Evolutionary conservation across 2,888 invertebrate genomes (phyloP).

Genomic region (Priocnemis perturbator): DNA sequence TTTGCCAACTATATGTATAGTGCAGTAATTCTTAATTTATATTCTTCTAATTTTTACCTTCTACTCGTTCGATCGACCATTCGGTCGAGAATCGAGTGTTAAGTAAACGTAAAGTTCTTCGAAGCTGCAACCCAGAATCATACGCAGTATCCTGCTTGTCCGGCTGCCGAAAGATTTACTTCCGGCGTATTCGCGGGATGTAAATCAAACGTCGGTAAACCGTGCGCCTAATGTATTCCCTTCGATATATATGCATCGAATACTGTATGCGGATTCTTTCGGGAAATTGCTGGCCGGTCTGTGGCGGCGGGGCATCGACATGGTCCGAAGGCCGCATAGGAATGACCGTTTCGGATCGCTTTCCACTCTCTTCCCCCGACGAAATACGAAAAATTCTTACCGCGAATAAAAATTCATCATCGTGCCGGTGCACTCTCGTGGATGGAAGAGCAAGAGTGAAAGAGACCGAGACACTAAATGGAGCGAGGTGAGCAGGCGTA

Average conservation of each 20-base stretch:
- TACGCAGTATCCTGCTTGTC: too few relatives aligned
- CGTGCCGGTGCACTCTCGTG: conserved; percentile 9
- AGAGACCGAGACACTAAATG: background rate
- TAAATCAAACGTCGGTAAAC: conserved; percentile 5
- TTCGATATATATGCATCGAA: conserved; percentile 65
- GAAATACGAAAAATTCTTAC: conserved; percentile 66
- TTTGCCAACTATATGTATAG: too few relatives aligned
- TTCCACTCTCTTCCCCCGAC: conserved; percentile 27
- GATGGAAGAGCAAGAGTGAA: conserved; percentile 3
- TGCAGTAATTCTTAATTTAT: too few relatives aligned
- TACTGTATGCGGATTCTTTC: conserved; percentile 63
- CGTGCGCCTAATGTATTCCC: conserved; percentile 63
- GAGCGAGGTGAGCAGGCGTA: background rate
- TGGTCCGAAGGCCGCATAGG: conserved; percentile 57
- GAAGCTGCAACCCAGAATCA: too few relatives aligned
- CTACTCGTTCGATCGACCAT: too few relatives aligned
- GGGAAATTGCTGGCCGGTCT: conserved; percentile 57
- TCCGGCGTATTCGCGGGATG: too few relatives aligned
- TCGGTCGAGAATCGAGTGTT: too few relatives aligned
- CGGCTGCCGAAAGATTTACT: too few relatives aligned
- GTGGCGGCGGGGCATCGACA: background rate
- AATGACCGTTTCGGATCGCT: conserved; percentile 52
- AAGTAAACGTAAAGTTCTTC: too few relatives aligned
- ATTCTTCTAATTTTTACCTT: too few relatives aligned
- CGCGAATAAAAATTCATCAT: conserved; percentile 65